Base-by-base conservation (phyloP, 2,888 invertebrate species). In the Flexamia atlantica region DNA sequence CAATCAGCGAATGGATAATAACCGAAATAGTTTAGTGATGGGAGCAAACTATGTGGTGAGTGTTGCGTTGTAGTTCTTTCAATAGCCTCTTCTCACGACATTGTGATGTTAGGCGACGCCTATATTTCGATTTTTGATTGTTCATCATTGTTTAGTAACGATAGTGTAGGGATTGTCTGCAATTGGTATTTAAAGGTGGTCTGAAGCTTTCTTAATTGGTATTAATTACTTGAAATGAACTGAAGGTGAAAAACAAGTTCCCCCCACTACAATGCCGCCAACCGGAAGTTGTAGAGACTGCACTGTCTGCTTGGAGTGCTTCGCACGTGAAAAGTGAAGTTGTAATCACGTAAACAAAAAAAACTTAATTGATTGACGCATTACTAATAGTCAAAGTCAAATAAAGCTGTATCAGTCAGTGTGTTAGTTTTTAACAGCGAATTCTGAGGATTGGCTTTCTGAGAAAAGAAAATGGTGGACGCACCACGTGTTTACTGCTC, bases 221-320 rank as follows among this genome's bases (percentile, higher is more conserved):
- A 46, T 46, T 46, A 9, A n/a, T 12, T 46, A 36, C 46, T 46
- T 12, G 23, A 53, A 53, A 53, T 23, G 23, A 23, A 9, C 23
- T 23, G 53, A 30, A 30, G 23, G 32, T 5, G 30, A 68, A 30
- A 17, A 68, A 30, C 30, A 28, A 60, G 50, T 81, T 28, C 82
- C 72, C 82, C 82, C 42, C 70, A 50, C 72, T 53, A 25, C 76
- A 50, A 14, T 72, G 32, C 82, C 82, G 82, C 82, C 72, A 82
- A 82, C 82, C 82, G 82, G 82, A 82, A 82, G 70, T 82, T 72
- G 72, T 82, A 72, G 57, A 72, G 64, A 42, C 68, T 23, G 40
- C 64, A 40, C 81, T 68, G 64, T 64, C 42, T 64, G 42, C 68
- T 53, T 53, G 20, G 46, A 46, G 53, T 23, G 28, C 68, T 46